These are phyloP conservation scores for Cirrhinus mrigala DNA, from an alignment of 2,797 vertebrate species.

Conservation along the genomic window DNA sequence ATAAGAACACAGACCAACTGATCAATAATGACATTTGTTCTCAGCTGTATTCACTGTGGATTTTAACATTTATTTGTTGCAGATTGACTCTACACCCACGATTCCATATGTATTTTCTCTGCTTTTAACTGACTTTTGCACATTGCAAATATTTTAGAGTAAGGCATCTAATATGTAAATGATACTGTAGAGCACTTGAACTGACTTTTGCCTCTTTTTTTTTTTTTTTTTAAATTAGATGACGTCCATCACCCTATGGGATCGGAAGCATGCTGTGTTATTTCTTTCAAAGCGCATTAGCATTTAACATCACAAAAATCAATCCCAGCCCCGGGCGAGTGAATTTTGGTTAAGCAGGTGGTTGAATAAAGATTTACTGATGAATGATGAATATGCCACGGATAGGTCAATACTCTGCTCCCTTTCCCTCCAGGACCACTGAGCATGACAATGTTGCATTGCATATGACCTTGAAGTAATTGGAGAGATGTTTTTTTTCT, in stretches of 20 bases:
- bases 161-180: background rate
- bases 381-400: constrained; percentile 16
- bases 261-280: background rate
- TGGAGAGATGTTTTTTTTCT: background rate
- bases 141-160: background rate
- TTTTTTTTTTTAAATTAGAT: background rate
- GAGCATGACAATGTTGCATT: background rate
- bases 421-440: background rate
- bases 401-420: background rate
- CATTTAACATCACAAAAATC: constrained; percentile 19
- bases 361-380: constrained; percentile 36
- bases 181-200: background rate
- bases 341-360: constrained; percentile 19
- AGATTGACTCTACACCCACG: background rate
- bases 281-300: constrained; percentile 11
- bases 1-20: constrained; percentile 4
- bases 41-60: background rate
- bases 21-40: constrained; percentile 8
- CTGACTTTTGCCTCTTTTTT: background rate
- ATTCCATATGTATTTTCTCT: background rate
- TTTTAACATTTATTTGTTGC: background rate
- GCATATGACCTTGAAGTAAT: constrained; percentile 20
- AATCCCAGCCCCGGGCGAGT: background rate
- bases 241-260: background rate
- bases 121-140: background rate